Percentiles rank a stretch among this genome's conserved stretches.
Conservation (phyloP, 1,140 invertebrate species). For the Microplitis demolitor region DNA sequence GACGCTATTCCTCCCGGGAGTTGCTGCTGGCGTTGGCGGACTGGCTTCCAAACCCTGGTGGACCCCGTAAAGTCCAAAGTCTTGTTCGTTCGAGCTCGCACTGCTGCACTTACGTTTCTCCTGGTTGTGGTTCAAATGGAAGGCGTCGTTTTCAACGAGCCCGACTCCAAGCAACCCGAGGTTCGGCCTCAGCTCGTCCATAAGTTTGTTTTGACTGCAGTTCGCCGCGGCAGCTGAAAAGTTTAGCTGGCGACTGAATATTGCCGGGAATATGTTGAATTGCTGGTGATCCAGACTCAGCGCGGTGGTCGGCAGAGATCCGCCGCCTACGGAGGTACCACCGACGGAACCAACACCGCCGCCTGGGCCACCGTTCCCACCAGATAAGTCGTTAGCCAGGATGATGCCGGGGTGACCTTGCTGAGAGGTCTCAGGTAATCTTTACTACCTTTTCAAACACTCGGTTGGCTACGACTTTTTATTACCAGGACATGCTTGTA, state of each 20-base stretch:
- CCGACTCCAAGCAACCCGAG: slow-evolving; percentile 79
- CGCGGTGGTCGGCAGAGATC: slow-evolving; percentile 55
- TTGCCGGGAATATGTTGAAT: slow-evolving; percentile 88
- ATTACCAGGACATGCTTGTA: slow-evolving; percentile 33
- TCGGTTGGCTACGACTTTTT: background rate
- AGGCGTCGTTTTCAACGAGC: slow-evolving; percentile 74
- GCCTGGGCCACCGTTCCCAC: slow-evolving; percentile 56
- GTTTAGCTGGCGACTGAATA: slow-evolving; percentile 84
- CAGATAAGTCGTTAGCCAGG: slow-evolving; percentile 61
- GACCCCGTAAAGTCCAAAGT: slow-evolving; percentile 74
- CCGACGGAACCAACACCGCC: slow-evolving; percentile 50
- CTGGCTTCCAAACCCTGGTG: slow-evolving; percentile 57
- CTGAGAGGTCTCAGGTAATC: slow-evolving; percentile 36
- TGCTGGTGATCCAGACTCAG: slow-evolving; percentile 73
- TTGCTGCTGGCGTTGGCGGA: slow-evolving; percentile 65
- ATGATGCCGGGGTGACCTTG: slow-evolving; percentile 59
- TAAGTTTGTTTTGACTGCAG: slow-evolving; percentile 76
- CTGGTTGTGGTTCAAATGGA: slow-evolving; percentile 67
- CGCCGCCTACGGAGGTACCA: slow-evolving; percentile 50
- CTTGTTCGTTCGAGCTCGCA: slow-evolving; percentile 77
- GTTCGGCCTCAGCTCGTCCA: slow-evolving; percentile 84
- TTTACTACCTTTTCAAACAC: background rate
- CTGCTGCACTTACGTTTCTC: slow-evolving; percentile 74
- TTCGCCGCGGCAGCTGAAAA: slow-evolving; percentile 69
- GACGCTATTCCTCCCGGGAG: slow-evolving; percentile 62